Evolutionary conservation across 2,888 invertebrate species (phyloP).

Genomic region (Ectobius pallidus): DNA sequence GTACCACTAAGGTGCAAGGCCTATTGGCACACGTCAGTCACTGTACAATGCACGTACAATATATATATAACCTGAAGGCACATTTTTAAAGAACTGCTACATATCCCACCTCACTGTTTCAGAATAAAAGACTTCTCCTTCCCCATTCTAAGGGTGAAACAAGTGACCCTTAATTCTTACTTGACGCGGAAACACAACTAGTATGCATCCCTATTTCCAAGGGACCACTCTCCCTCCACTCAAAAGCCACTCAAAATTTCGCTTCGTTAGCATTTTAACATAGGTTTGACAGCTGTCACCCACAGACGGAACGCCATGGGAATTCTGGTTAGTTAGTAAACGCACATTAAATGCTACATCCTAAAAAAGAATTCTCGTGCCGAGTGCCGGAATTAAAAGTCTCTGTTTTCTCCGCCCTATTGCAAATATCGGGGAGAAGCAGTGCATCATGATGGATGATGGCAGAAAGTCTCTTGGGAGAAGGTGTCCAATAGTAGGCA

Average conservation of each 20-base stretch:
- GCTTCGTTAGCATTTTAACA: conserved; percentile 38
- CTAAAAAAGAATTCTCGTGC: no score
- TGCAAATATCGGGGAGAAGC: no score
- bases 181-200: conserved; percentile 36
- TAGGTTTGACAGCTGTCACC: conserved; percentile 35
- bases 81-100: background rate
- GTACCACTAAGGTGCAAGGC: no score
- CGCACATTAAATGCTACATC: no score
- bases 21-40: background rate
- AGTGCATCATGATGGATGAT: no score
- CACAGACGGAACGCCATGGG: background rate
- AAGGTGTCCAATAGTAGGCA: no score
- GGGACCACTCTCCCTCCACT: background rate
- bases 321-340: background rate
- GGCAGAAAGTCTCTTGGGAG: no score
- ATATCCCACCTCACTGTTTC: background rate
- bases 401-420: no score
- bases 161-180: conserved; percentile 42
- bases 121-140: background rate
- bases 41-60: no score
- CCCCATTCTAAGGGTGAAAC: conserved; percentile 34
- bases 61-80: background rate
- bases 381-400: no score
- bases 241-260: conserved; percentile 35
- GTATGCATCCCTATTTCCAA: background rate